Base-by-base conservation (phyloP, 2,888 invertebrate genomes). In the Eupsilia transversa region DNA sequence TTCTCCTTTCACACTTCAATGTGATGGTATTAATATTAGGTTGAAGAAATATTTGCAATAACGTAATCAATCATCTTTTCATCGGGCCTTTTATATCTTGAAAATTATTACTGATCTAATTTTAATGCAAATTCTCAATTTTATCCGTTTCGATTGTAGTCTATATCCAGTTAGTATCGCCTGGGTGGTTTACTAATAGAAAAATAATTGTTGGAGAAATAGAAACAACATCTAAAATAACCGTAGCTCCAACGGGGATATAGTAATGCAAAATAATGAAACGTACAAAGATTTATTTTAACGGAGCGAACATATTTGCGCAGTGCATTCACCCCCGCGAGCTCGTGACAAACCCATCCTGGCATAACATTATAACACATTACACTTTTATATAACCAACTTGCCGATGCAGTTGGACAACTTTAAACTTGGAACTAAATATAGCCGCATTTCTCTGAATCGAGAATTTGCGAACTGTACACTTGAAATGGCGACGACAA, bases 291-390 rank as follows among this genome's bases (percentile, higher is more conserved):
- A 92, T 93, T 92, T 92, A 89, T 92, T 90, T 91, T 89, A 92
- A 91, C 92, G 89, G 90, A 86, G 89, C 82, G 87, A 88, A 86
- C 90, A 91, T 92, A 92, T 94, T 94, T 93, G 91, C 91, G 61
- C 83, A 94, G 95, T 91, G 89, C 95, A 86, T 95, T 96, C 93
- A 95, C 94, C 95, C 92, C 79, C 75, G 74, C 72, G 69, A 70
- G 87, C 91, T 91, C 94, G 94, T 95, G 94, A 95, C 95, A 93
- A 88, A 90, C 89, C 88, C 92, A 94, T 94, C 92, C 92, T 88
- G 90, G 87, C 92, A 89, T 92, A 92, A 93, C 93, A 91, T 91
- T 92, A 91, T 89, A 88, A 90, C 87, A 90, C 85, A 89, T 88
- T 82, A 87, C 76, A 87, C 71, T 83, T 72, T 85, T 79, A 85